Percentiles rank a stretch among this genome's conserved stretches.
Conservation (phyloP, 2,888 invertebrate species). For the Ormyrus nitidulus region DNA sequence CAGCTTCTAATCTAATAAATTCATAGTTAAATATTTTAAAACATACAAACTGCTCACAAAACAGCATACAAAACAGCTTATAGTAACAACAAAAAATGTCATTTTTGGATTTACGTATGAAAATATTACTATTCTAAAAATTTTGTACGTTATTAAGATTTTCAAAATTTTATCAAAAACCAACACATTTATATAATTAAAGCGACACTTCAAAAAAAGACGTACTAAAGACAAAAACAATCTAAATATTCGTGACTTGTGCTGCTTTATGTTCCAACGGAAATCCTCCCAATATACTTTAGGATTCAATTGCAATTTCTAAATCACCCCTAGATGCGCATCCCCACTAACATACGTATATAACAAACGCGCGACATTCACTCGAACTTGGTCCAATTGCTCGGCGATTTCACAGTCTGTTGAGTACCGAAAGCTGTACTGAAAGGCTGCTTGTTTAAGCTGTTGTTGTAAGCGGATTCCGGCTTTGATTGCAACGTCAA, state of each 20-base stretch:
- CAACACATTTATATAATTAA: no score
- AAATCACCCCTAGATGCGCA: background rate
- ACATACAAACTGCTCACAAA: no score
- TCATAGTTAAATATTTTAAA: no score
- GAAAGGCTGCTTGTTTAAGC: constrained; percentile 65
- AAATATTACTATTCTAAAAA: no score
- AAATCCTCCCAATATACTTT: constrained; percentile 1
- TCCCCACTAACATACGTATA: constrained; percentile 4
- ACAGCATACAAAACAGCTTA: no score
- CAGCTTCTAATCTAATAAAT: no score
- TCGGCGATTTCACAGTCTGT: constrained; percentile 76
- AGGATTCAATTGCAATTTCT: constrained; percentile 30
- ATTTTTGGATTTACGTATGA: no score
- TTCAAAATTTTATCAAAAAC: no score
- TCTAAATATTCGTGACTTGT: background rate
- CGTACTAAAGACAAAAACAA: background rate
- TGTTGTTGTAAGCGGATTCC: constrained; percentile 60
- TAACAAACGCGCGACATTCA: constrained; percentile 63
- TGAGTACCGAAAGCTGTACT: constrained; percentile 68
- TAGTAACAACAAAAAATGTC: no score
- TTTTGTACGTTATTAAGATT: no score
- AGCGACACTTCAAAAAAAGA: no score
- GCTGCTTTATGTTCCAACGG: constrained; percentile 8
- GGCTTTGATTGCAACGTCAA: constrained; percentile 43
- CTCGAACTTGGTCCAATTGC: constrained; percentile 80